These are phyloP conservation scores for Phaetusa simplex DNA, from an alignment of 2,113 vertebrate species.

Conservation along the genomic window DNA sequence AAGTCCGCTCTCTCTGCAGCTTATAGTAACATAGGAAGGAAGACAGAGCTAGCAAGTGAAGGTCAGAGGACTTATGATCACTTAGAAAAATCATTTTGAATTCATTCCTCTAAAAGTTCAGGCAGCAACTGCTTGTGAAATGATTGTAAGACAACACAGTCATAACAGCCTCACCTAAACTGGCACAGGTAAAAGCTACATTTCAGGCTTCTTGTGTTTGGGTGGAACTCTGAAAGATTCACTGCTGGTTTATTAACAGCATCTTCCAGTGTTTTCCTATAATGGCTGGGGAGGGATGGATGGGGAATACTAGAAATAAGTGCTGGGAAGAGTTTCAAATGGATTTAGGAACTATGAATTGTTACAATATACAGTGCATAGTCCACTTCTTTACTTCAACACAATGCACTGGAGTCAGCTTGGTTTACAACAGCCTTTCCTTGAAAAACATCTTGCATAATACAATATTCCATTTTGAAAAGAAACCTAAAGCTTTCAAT, in stretches of 20 bases:
- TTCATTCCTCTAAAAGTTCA: neutral
- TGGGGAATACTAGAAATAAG: neutral
- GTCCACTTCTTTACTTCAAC: neutral
- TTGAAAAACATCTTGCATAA: neutral
- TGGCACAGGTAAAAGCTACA: neutral
- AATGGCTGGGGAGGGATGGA: neutral
- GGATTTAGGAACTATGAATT: neutral
- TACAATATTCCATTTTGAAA: neutral
- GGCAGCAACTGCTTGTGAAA: neutral
- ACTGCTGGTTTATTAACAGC: neutral
- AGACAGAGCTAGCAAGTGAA: neutral
- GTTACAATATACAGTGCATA: neutral
- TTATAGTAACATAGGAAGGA: neutral
- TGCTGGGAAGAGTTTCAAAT: neutral
- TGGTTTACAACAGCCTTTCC: neutral
- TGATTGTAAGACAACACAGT: neutral
- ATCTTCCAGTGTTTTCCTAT: neutral
- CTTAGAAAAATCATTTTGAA: neutral
- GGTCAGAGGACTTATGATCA: neutral
- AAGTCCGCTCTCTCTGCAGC: neutral
- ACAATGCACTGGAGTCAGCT: neutral
- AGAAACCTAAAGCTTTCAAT: neutral
- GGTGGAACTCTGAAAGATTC: neutral
- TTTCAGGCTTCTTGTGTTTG: neutral
- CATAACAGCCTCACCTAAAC: neutral